Evolutionary conservation across 1,140 invertebrate genomes (phyloP), one percentile per base, ranked within the genome.

Genomic region (Caenorhabditis latens): DNA sequence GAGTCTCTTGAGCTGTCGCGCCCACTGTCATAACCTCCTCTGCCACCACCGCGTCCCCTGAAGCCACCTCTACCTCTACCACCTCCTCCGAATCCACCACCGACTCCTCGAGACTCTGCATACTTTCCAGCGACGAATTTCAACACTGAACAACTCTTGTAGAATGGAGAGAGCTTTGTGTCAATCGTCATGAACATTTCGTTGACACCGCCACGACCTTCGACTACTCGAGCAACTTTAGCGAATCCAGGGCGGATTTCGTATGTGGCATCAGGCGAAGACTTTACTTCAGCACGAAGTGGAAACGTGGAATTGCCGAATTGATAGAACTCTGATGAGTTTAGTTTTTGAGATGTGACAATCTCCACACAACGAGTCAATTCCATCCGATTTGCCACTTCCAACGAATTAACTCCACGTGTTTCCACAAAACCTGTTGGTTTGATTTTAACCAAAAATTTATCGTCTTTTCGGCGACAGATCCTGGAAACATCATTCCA

Each of bases 171-270:
- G 0, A 24, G 13, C 24, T 79, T 79, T 5, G 43, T 79, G 46
- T 79, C 71, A 24, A 79, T 53, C 24, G 71, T 53, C 43, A 79
- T 79, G 7, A 79, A 50, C 71, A 79, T 79, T 46, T 79, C 71
- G 40, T 50, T 6, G 5, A 21, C 24, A 13, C 71, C 71, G 2
- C 24, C 19, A 4, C 71, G 13, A 6, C 71, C 71, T 79, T 79
- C 71, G 11, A 21, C 46, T 16, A 79, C 8, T 6, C 71, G 71
- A 11, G 71, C 43, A 7, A 79, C 71, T 24, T 79, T 79, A n/a
- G 71, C 71, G 21, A 79, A 79, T 46, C 71, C 71, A 24, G 71
- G 11, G 14, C 71, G 71, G 9, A 79, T 79, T 53, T 79, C 71
- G 6, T 46, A 50, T 13, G 71, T 53, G 21, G 43, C 21, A 50